phyloP scores from a whole-genome alignment of 2,113 vertebrate genomes.

The Xiphophorus maculatus region DNA sequence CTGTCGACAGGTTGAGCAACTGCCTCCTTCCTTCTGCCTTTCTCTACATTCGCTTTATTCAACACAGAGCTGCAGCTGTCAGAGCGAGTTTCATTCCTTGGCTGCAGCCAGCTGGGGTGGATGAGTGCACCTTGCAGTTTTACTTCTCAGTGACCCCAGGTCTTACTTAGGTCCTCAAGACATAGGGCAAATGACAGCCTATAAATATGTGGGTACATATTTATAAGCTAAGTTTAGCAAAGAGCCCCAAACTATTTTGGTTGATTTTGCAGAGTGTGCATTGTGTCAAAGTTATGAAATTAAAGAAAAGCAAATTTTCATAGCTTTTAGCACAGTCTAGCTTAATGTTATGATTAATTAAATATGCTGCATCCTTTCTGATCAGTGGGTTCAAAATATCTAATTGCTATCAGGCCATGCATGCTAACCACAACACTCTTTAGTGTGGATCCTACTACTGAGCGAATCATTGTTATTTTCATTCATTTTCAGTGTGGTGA shows the following conservation, averaged over 20 bases:
- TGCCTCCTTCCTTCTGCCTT: conserved; percentile 68
- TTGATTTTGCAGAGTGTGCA: background rate
- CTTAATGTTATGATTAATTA: background rate
- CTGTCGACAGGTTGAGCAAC: conserved; percentile 77
- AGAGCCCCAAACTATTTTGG: background rate
- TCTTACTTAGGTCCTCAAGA: conserved; percentile 38
- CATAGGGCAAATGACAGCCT: conserved; percentile 5
- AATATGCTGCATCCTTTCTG: no score
- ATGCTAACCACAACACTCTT: no score
- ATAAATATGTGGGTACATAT: background rate
- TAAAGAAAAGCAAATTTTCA: background rate
- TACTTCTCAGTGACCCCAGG: conserved; percentile 52
- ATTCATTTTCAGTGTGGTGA: no score
- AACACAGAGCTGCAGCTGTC: conserved; percentile 73
- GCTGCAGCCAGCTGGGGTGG: conserved; percentile 59
- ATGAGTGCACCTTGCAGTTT: conserved; percentile 70
- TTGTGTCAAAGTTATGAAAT: conserved; percentile 1
- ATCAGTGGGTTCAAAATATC: no score
- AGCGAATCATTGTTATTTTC: no score
- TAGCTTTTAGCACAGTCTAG: background rate
- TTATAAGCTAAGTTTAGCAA: background rate
- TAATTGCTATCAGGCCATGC: no score
- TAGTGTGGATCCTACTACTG: no score
- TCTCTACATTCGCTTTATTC: conserved; percentile 68
- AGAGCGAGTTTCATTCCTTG: conserved; percentile 54